Evolutionary conservation across 2,797 vertebrate genomes (phyloP).

Genomic region (Onychomys torridus): DNA sequence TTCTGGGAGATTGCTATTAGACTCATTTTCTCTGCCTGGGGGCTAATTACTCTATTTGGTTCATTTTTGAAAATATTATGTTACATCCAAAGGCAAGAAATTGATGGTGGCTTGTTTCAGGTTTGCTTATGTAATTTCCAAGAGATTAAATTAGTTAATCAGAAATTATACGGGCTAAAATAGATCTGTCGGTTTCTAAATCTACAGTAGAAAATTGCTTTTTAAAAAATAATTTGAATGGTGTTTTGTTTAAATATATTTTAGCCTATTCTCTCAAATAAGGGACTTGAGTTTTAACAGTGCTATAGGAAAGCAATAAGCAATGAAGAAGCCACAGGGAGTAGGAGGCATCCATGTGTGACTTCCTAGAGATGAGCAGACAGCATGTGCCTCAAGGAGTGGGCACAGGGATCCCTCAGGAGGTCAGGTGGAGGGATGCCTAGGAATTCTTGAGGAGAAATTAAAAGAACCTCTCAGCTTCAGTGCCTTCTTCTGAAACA

Average conservation of each 20-base stretch:
- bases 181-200: conserved; percentile 83
- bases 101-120: conserved; percentile 85
- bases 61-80: conserved; percentile 86
- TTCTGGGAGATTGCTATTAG: conserved; percentile 60
- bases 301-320: not conserved
- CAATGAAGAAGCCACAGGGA: conserved; percentile 31
- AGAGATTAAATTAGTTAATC: conserved; percentile 86
- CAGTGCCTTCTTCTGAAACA: not conserved
- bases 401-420: not conserved
- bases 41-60: conserved; percentile 85
- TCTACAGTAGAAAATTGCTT: conserved; percentile 79
- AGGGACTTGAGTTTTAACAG: conserved; percentile 52
- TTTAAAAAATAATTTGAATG: conserved; percentile 77
- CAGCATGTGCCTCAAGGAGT: not conserved
- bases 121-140: conserved; percentile 83
- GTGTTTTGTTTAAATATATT: conserved; percentile 34
- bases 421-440: not conserved
- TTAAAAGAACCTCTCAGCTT: not conserved
- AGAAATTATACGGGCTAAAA: conserved; percentile 85
- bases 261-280: conserved; percentile 26
- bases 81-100: conserved; percentile 84
- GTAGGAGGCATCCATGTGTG: not conserved
- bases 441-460: not conserved
- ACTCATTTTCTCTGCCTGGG: conserved; percentile 75
- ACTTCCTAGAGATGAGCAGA: not conserved